Evolutionary conservation across 1,140 invertebrate genomes (phyloP), one percentile per base, ranked within the genome.

Genomic region (Zaprionus nigranus): DNA sequence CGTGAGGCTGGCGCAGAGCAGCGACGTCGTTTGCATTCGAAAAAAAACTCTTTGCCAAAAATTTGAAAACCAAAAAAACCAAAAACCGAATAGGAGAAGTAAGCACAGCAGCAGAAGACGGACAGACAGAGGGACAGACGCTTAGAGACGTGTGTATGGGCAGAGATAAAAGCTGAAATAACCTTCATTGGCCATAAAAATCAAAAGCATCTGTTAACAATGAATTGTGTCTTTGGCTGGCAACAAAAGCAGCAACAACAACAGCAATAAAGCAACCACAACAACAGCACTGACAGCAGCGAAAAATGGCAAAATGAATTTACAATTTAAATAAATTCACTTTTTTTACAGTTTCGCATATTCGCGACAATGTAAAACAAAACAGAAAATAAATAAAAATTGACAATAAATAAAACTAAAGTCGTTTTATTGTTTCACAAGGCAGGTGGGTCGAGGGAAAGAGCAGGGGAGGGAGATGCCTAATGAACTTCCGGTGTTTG

Each of bases 131-230:
- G 58, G 63, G 38, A 79, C 58, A 63, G 59, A 72, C 28, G 62
- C 57, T 74, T 71, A 71, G 24, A 51, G 51, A 38, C 51, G 64
- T 63, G 20, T 49, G 17, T 49, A 24, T 51, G 20, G 40, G 53
- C 53, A 78, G 72, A 84, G 65, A 84, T 85, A 90, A 88, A 88
- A 79, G 65, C 80, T 75, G 51, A 88, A 85, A 79, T 85, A 87
- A 81, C 85, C 85, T 88, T 88, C 85, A 88, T 90, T 90, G 85
- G 85, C 79, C 69, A 88, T 88, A 88, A 88, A 87, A 90, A 81
- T 81, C 81, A 88, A 90, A 81, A 81, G 79, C 74, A 86, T 64
- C 73, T 61, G 70, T 81, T 70, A 87, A 88, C 83, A 88, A 88
- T 84, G 78, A 84, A 72, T 78, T 77, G 85, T 88, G 43, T 84